Evolutionary conservation across 2,797 vertebrate species (phyloP).

Genomic region (Borostomias antarcticus): DNA sequence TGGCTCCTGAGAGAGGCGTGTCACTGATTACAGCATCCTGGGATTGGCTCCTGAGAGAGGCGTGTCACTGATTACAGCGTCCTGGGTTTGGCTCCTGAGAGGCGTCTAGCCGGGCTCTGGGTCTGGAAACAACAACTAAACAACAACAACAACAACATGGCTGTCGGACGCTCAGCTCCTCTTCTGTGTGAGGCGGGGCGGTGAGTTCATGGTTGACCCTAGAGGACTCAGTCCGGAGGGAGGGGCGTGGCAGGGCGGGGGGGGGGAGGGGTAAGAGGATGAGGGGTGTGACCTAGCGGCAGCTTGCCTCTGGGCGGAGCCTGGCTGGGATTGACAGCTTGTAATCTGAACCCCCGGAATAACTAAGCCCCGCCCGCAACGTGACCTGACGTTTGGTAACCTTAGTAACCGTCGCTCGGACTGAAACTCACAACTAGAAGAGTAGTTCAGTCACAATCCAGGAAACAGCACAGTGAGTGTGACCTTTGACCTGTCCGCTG

Average conservation of each 20-base stretch:
- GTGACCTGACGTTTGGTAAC: conserved; percentile 21
- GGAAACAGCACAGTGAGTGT: not conserved
- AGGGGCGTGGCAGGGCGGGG: conserved; percentile 16
- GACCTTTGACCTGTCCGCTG: too few species aligned
- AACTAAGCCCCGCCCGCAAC: conserved; percentile 29
- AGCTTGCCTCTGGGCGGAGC: conserved; percentile 1
- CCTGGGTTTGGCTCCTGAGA: too few species aligned
- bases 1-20: too few species aligned
- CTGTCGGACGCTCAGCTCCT: not conserved
- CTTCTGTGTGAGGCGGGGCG: not conserved
- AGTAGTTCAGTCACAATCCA: not conserved
- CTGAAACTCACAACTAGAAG: not conserved
- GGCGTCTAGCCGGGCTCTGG: too few species aligned
- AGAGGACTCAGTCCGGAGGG: conserved; percentile 26
- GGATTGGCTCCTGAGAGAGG: too few species aligned
- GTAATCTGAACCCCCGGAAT: conserved; percentile 47
- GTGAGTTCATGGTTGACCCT: conserved; percentile 24
- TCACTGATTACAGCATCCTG: too few species aligned
- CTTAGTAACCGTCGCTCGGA: conserved; percentile 1
- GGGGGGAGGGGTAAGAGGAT: conserved; percentile 52
- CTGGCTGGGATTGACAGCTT: conserved; percentile 29
- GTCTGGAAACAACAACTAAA: too few species aligned
- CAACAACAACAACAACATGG: too few species aligned
- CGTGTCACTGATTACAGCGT: too few species aligned
- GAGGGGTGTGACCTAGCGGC: conserved; percentile 52